Evolutionary conservation across 2,113 vertebrate genomes (phyloP), one percentile per base, ranked within the genome.

Genomic region (Phocoena sinus): DNA sequence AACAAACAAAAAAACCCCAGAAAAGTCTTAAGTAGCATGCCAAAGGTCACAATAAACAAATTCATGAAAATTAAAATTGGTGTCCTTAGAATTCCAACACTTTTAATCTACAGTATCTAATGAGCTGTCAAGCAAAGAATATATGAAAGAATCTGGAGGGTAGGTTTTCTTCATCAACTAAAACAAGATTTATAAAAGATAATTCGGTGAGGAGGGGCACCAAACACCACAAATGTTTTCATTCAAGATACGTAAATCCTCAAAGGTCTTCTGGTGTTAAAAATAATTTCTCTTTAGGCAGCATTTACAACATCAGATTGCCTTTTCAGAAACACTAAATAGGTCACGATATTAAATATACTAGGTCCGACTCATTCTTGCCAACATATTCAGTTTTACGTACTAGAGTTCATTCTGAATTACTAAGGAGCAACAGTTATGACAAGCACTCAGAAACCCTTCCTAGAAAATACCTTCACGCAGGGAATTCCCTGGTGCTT

Each of bases 291-390:
- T 93, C 67, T 87, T 38, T 44, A 70, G n/a, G 76, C 15, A 87
- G 15, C 38, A 63, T 62, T 44, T 94, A 68, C 63, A 85, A 73
- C 6, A 92, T 62, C 25, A 93, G 73, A 26, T 63, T 11, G 38
- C 12, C 36, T 94, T 96, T 92, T 89, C 33, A 94, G n/a, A 92
- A 89, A 74, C 74, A 74, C 31, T 58, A 93, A 85, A 84, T 10
- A 73, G 56, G 18, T 67, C 36, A 89, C 9, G 87, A 82, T 89
- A 89, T 12, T 85, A 92, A n/a, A 44, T 77, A 95, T 44, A 77
- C 36, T 31, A 68, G 41, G 12, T 84, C 28, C 89, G 60, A 94
- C 87, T 79, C 47, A 73, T 53, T 83, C 67, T 84, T 60, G 36
- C 11, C 74, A 65, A 83, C 28, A 76, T 31, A 79, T 1, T 92